Percentiles rank a stretch among this genome's conserved stretches.
phyloP scores from a whole-genome alignment of 1,140 invertebrate species.

The Archivesica marissinica region DNA sequence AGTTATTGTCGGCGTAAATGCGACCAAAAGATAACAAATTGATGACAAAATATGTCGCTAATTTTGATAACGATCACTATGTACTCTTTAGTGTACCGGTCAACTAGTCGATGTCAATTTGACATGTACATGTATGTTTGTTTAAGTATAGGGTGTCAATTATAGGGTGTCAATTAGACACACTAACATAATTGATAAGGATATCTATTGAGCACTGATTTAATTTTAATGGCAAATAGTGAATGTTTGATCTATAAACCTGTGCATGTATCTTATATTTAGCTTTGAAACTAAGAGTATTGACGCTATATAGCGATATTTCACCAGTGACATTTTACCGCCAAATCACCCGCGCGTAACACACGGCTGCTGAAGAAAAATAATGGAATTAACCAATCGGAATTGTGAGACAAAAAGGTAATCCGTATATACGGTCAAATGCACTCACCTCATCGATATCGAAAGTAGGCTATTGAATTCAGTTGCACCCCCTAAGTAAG shows the following conservation, averaged over 20 bases:
- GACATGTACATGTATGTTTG: too few species aligned
- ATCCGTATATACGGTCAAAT: slow-evolving; percentile 7
- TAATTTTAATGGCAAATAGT: too few species aligned
- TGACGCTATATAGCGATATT: too few species aligned
- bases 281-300: too few species aligned
- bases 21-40: background rate
- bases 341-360: slow-evolving; percentile 16
- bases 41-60: background rate
- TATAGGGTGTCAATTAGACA: too few species aligned
- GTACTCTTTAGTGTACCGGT: background rate
- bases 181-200: too few species aligned
- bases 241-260: too few species aligned
- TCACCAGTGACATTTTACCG: too few species aligned
- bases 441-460: slow-evolving; percentile 22
- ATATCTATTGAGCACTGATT: too few species aligned
- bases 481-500: background rate
- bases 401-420: background rate
- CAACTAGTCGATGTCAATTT: background rate
- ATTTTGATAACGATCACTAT: slow-evolving; percentile 8
- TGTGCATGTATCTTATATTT: too few species aligned
- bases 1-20: background rate
- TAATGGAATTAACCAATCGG: slow-evolving; percentile 13
- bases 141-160: too few species aligned
- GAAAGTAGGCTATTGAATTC: slow-evolving; percentile 50
- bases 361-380: background rate